These are phyloP conservation scores for Eupithecia vulgata DNA, from an alignment of 2,888 invertebrate genomes.

Conservation along the genomic window DNA sequence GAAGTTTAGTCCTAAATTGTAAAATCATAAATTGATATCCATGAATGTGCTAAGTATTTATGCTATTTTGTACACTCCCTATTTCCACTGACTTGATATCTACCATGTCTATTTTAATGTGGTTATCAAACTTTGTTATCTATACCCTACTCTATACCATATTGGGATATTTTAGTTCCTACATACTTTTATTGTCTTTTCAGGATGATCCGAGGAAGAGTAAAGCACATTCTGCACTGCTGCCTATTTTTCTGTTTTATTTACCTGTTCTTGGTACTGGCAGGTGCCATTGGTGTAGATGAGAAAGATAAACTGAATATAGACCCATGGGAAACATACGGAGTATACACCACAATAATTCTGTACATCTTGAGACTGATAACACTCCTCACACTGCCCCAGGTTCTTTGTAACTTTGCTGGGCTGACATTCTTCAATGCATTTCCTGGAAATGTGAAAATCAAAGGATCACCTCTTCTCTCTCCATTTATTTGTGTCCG, in stretches of 20 bases:
- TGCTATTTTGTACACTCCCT: neutral
- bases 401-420: conserved; percentile 94
- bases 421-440: conserved; percentile 96
- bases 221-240: conserved; percentile 93
- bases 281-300: conserved; percentile 85
- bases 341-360: conserved; percentile 88
- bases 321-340: conserved; percentile 93
- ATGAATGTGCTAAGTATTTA: neutral
- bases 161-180: too few relatives aligned
- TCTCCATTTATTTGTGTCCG: conserved; percentile 98
- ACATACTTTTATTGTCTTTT: conserved; percentile 50
- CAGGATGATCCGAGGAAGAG: conserved; percentile 86
- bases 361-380: conserved; percentile 91
- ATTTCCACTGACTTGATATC: neutral
- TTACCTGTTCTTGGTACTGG: conserved; percentile 88
- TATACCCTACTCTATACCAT: too few relatives aligned
- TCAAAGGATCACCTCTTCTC: conserved; percentile 94
- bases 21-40: neutral
- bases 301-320: conserved; percentile 84
- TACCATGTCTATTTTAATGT: neutral
- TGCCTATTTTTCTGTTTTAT: conserved; percentile 89
- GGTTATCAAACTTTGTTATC: neutral
- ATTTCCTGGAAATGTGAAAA: conserved; percentile 94
- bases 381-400: conserved; percentile 93
- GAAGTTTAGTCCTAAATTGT: neutral